Base-by-base conservation (phyloP, 2,888 invertebrate genomes). In the Allolobophora icterica region DNA sequence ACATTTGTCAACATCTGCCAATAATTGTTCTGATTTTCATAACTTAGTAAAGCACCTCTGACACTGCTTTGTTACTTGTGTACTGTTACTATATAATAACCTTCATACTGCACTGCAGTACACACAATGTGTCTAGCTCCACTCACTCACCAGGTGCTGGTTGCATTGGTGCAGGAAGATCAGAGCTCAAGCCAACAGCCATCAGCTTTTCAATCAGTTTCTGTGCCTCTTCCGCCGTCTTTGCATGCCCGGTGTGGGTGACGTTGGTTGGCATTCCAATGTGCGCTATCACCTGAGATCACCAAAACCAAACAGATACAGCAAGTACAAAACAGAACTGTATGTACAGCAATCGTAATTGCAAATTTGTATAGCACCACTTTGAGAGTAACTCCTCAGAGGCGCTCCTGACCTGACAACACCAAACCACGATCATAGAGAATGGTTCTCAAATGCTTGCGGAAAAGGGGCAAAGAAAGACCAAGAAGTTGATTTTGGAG, bases 181-280 rank as follows among this genome's bases (percentile, higher is more conserved):
- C 58, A 45, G 38, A 11, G 2, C 24, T 33, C 11, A 30, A 13
- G 30, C 8, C 90, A 6, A 83, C 58, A n/a, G 89, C 33, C 90
- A 90, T 90, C 34, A 95, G 93, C 91, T 94, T 93, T 91, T 94
- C 94, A 40, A 95, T 94, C 90, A 95, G 92, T n/a, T 92, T 93
- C 92, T 94, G 92, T 42, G 95, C 95, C 91, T 95, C 95, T 90
- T 94, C 94, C 5, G 93, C 93, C 52, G 93, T 94, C 21, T 92
- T 92, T 40, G 95, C 95, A 93, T 94, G 94, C 30, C 94, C 94
- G 4, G 93, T 93, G 91, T 95, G 95, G 8, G 94, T 93, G 38
- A 95, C 95, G 92, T 95, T 95, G 52, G 94, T 95, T 15, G 95
- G 95, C 71, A 94, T 92, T 38, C 95, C 94, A 38, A 95, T 95